Base-by-base conservation (phyloP, 2,797 vertebrate genomes). In the Phataginus tricuspis region DNA sequence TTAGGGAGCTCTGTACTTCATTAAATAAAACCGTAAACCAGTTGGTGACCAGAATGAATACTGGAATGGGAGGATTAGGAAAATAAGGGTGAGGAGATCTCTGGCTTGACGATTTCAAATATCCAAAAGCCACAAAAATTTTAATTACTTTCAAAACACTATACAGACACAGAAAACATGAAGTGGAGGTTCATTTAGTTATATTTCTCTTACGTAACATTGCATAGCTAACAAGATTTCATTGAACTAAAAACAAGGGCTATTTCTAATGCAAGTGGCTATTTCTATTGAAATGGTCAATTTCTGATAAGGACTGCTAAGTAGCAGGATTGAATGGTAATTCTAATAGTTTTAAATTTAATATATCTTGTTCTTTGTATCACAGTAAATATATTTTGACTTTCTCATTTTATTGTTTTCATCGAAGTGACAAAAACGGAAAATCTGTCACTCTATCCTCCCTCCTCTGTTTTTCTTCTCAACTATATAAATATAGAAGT, bases 91-190 rank as follows among this genome's bases (percentile, higher is more conserved):
- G 75, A 97, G 97, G 90, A 97, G 61, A 61, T 88, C 34, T 16
- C 97, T 97, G 57, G 42, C 95, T 91, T 66, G 78, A 91, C 39
- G 55, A 64, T 96, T 97, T 93, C 94, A 97, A 95, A 82, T 96
- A 91, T 78, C 84, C 63, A 92, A 92, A 94, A 97, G 77, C 95
- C 97, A 97, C 97, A 98, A 96, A 86, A 96, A 98, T 98, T 98
- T 98, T 98, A 97, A 96, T 97, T 96, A 88, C 85, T 96, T 87
- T 96, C 37, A 79, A 94, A 95, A 87, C 77, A 97, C 74, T 86
- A 95, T 13, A 51, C 88, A 95, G 92, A 93, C 34, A 92, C 96
- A 97, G 93, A 89, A 95, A 97, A 94, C 0, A 12, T n/a, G 34
- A 86, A 93, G 95, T 83, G 96, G 97, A 97, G 90, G 78, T 19